A percentile compares a stretch with the other conserved stretches of the same genome.
phyloP scores from a whole-genome alignment of 2,797 vertebrate genomes.

The Hemitrygon akajei region DNA sequence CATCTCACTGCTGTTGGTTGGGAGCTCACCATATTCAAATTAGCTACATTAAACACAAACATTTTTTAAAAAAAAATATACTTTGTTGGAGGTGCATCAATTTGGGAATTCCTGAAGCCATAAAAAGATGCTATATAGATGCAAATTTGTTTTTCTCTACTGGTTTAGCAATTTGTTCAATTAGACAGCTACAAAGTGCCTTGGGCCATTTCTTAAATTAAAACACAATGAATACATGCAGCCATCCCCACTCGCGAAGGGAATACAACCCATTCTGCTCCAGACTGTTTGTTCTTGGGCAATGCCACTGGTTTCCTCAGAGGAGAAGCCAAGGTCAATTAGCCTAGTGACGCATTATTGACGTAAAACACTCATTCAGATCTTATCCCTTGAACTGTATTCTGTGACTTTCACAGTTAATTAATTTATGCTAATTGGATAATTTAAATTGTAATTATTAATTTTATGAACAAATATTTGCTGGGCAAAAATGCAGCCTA shows the following conservation, averaged over 20 bases:
- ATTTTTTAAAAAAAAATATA: too few species aligned
- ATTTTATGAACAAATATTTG: not conserved
- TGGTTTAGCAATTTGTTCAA: not conserved
- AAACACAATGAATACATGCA: not conserved
- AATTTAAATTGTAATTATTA: constrained; percentile 1
- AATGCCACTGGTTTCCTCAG: not conserved
- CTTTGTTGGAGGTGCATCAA: too few species aligned
- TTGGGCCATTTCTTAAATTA: not conserved
- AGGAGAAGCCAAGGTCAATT: not conserved
- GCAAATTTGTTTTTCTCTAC: not conserved
- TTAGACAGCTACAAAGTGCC: not conserved
- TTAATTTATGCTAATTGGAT: constrained; percentile 22
- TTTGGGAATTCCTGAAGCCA: too few species aligned
- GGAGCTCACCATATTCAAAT: not conserved
- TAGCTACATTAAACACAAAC: not conserved
- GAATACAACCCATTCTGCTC: not conserved
- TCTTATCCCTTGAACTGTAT: not conserved
- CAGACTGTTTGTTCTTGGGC: not conserved
- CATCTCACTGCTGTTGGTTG: not conserved
- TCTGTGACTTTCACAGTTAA: constrained; percentile 17
- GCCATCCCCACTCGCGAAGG: too few species aligned
- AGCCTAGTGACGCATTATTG: not conserved
- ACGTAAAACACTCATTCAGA: not conserved
- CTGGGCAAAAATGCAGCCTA: not conserved
- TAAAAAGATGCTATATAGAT: not conserved